A percentile compares a stretch with the other conserved stretches of the same genome.
phyloP scores from a whole-genome alignment of 1,140 invertebrate species.

The Steinernema feltiae region DNA sequence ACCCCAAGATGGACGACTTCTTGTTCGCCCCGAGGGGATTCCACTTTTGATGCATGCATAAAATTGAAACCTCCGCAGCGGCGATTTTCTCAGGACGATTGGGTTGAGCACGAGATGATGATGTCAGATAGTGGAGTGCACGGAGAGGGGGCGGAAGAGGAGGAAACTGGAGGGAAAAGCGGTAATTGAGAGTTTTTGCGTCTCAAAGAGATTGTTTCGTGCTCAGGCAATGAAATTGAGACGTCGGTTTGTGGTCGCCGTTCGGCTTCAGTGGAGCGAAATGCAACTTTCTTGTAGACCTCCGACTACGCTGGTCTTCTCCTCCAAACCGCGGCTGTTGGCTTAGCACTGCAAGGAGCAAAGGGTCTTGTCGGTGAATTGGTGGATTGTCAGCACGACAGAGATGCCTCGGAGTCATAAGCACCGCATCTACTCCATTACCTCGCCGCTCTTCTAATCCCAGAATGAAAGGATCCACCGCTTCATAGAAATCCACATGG shows the following conservation, averaged over 20 bases:
- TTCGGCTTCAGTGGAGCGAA: too few species aligned
- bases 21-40: not conserved
- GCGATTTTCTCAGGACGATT: conserved; percentile 10
- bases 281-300: too few species aligned
- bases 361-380: too few species aligned
- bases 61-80: not conserved
- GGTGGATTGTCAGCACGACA: too few species aligned
- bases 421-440: not conserved
- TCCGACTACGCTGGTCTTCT: not conserved
- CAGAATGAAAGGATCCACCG: not conserved
- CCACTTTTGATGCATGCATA: conserved; percentile 8
- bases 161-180: too few species aligned
- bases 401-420: not conserved
- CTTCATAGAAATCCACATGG: not conserved
- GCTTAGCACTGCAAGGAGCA: too few species aligned
- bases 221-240: too few species aligned
- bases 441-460: not conserved
- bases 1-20: conserved; percentile 10
- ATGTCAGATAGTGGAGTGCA: not conserved
- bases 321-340: not conserved
- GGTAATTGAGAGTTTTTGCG: not conserved
- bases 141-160: too few species aligned
- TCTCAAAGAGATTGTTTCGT: not conserved
- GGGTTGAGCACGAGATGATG: not conserved
- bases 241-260: too few species aligned